These are phyloP conservation scores for Brachystomella parvula DNA, from an alignment of 1,140 invertebrate genomes.

Conservation along the genomic window DNA sequence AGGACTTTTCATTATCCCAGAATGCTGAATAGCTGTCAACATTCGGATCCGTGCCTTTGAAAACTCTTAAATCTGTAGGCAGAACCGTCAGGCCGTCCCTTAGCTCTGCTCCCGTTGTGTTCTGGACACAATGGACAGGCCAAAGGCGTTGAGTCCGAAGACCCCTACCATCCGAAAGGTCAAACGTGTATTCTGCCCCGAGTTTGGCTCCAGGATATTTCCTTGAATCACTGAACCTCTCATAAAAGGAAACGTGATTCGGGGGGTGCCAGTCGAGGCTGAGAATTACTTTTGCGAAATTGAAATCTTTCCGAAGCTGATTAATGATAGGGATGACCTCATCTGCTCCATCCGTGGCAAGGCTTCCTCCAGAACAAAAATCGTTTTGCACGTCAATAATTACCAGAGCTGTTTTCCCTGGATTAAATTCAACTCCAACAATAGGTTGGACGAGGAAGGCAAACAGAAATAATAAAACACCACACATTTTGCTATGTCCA, in stretches of 20 bases:
- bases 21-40: conserved; percentile 6
- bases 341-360: background rate
- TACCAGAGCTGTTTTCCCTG: background rate
- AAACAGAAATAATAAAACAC: no score
- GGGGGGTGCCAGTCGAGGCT: conserved; percentile 1
- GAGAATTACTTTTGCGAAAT: background rate
- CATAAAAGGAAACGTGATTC: background rate
- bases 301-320: background rate
- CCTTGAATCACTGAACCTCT: background rate
- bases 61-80: background rate
- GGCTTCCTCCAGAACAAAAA: background rate
- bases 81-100: background rate
- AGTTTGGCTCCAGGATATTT: background rate
- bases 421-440: no score
- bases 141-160: background rate
- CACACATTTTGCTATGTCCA: no score
- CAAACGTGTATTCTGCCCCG: background rate
- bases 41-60: background rate
- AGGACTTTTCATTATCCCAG: background rate
- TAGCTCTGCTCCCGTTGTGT: background rate
- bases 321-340: conserved; percentile 3
- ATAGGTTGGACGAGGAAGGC: no score
- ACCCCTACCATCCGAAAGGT: background rate
- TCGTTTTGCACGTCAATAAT: conserved; percentile 11
- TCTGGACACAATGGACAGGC: conserved; percentile 6